phyloP scores from a whole-genome alignment of 2,888 invertebrate species.

The Metallyticus violacea region DNA sequence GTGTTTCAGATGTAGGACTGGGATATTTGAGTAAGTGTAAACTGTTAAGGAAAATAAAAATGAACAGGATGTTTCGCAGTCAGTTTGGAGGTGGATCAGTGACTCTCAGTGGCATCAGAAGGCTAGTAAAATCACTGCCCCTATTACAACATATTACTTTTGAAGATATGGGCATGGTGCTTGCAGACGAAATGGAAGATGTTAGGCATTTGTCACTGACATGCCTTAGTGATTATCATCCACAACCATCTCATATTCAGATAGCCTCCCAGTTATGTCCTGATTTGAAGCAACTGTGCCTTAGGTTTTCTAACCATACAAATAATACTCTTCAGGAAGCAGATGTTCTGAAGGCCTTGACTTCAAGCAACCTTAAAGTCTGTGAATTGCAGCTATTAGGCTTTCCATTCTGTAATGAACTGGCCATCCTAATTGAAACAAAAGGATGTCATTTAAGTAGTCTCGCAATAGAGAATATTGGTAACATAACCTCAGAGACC shows the following conservation, averaged over 20 bases:
- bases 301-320: conserved; percentile 15
- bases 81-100: conserved; percentile 32
- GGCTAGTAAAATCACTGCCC: conserved; percentile 30
- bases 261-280: conserved; percentile 31
- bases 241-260: conserved; percentile 29
- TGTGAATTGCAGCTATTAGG: conserved; percentile 26
- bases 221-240: conserved; percentile 30
- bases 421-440: conserved; percentile 22
- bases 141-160: conserved; percentile 31
- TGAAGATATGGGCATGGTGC: conserved; percentile 34
- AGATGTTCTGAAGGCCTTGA: conserved; percentile 26
- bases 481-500: neutral
- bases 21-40: conserved; percentile 33
- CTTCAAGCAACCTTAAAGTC: conserved; percentile 23
- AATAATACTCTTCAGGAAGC: conserved; percentile 3
- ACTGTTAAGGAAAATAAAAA: conserved; percentile 31
- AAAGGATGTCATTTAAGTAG: conserved; percentile 30
- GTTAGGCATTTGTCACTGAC: conserved; percentile 27
- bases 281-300: conserved; percentile 29
- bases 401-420: conserved; percentile 28
- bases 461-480: conserved; percentile 24
- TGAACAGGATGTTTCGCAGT: conserved; percentile 33
- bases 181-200: conserved; percentile 33
- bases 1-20: conserved; percentile 35
- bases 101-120: conserved; percentile 33